Base-by-base conservation (phyloP, 2,888 invertebrate species). In the Plemyria rubiginata region DNA sequence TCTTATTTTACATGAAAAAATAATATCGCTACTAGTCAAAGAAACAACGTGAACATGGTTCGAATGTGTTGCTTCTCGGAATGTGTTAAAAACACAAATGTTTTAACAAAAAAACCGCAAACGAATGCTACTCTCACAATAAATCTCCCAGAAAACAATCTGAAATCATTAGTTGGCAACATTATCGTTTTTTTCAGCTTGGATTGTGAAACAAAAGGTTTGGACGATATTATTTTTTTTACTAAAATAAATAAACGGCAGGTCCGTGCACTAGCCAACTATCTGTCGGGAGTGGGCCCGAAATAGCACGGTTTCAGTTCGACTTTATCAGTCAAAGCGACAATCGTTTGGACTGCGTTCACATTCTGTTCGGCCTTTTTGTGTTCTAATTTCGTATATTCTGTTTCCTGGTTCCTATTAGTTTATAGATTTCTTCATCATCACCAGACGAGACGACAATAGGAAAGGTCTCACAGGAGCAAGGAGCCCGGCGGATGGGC, bases 241-340 rank as follows among this genome's bases (percentile, higher is more conserved):
- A 83, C 80, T 62, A 88, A 91, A 90, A 90, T 90, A 91, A 88
- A 86, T 62, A 83, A 84, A 83, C 85, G 80, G 78, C 82, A 80
- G 84, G 84, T 79, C 76, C 77, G 60, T 83, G 70, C 82, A 86
- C 74, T 77, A 76, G 92, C 91, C 91, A 92, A 90, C 82, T 84
- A 88, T 86, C 85, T 88, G 90, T 89, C 89, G 71, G 66, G 72
- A 79, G 81, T 78, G 78, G 62, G 78, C 80, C 76, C 68, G 79
- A 88, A 89, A 88, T 88, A 88, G 87, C 79, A 74, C 51, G 74
- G 64, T 76, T 82, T 82, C 81, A 80, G 85, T 84, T 83, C 85
- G 83, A 72, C 81, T 83, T 78, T 79, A 84, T 77, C 68, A 70
- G 70, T 68, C 70, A 68, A 67, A 68, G 73, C 77, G 76, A 81